Base-by-base conservation (phyloP, 53 echinoderm and acorn worm genomes). In the Echinarachnius parma region DNA sequence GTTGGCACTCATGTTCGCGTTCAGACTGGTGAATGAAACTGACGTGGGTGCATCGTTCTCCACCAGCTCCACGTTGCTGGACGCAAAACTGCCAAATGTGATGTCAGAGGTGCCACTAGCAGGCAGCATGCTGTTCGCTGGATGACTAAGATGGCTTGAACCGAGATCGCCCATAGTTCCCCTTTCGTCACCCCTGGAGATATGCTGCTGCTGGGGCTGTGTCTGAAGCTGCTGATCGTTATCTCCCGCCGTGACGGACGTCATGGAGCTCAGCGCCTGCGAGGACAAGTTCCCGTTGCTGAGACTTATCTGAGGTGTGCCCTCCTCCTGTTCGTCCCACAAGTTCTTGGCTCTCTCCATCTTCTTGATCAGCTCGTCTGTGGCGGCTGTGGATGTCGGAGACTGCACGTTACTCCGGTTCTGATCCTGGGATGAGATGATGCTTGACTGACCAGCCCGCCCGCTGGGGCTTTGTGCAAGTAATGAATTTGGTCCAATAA, bases 331-430 rank as follows among this genome's bases (percentile, higher is more conserved):
- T 18, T 70, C 52, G 52, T 95, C 96, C 96, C 96, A 95, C 44
- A 87, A 30, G 35, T 79, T 84, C 34, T 91, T 90, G 31, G 90
- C 84, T 21, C 87, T 77, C 46, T 86, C 85, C 28, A 95, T 90
- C 25, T 75, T 84, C 74, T 76, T 68, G 68, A 82, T 90, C 26
- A 95, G 74, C 15, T 81, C 90, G 32, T 95, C 90, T 13, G 90
- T 82, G 53, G 81, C 84, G 62, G 80, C 80, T 18, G 91, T 86
- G 64, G 60, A 37, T 1, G 74, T 72, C 18, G 74, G 74, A 1
- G 74, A 72, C 76, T 84, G 68, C 77, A 80, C 60, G 25, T 52
- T 76, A 46, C 62, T 28, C 48, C 70, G 62, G 32, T 76, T 58
- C 81, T 84, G 46, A 34, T 80, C 74, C 34, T 72, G 42, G 0